Percentiles rank a stretch among this genome's conserved stretches.
phyloP scores from a whole-genome alignment of 2,797 vertebrate species.

The Spinus pinus region DNA sequence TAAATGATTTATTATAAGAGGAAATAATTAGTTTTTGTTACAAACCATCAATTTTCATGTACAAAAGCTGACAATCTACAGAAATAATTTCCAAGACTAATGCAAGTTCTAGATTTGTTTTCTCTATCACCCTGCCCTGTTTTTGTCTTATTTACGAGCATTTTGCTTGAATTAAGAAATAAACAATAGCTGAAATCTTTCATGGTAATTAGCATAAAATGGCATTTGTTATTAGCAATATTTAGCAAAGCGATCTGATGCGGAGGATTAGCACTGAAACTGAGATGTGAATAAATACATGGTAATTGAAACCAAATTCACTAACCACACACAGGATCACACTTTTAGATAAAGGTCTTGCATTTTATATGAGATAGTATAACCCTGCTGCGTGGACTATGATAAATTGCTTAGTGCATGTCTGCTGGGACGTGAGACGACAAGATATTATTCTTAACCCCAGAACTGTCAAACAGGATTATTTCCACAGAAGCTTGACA shows the following conservation, averaged over 20 bases:
- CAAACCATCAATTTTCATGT: slow-evolving; percentile 55
- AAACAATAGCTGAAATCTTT: slow-evolving; percentile 61
- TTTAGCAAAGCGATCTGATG: slow-evolving; percentile 35
- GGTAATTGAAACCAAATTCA: slow-evolving; percentile 39
- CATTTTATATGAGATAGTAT: slow-evolving; percentile 28
- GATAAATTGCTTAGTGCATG: slow-evolving; percentile 40
- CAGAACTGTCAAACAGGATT: slow-evolving; percentile 37
- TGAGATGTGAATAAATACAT: slow-evolving; percentile 57
- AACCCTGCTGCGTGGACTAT: slow-evolving; percentile 26
- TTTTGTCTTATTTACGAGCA: slow-evolving; percentile 57
- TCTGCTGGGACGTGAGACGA: slow-evolving; percentile 9
- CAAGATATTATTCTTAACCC: slow-evolving; percentile 53
- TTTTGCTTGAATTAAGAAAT: slow-evolving; percentile 65
- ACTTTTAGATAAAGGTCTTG: slow-evolving; percentile 29
- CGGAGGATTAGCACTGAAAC: slow-evolving; percentile 37
- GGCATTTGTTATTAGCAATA: slow-evolving; percentile 41
- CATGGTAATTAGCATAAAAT: slow-evolving; percentile 62
- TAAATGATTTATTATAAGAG: slow-evolving; percentile 6
- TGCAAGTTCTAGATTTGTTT: background rate
- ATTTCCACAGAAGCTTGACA: slow-evolving; percentile 41
- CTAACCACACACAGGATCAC: background rate
- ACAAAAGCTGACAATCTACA: slow-evolving; percentile 18
- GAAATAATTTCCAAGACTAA: slow-evolving; percentile 65
- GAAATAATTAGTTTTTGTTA: slow-evolving; percentile 22
- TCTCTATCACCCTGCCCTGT: background rate